Conservation (phyloP, 2,113 vertebrate genomes). For the Gobius niger region DNA sequence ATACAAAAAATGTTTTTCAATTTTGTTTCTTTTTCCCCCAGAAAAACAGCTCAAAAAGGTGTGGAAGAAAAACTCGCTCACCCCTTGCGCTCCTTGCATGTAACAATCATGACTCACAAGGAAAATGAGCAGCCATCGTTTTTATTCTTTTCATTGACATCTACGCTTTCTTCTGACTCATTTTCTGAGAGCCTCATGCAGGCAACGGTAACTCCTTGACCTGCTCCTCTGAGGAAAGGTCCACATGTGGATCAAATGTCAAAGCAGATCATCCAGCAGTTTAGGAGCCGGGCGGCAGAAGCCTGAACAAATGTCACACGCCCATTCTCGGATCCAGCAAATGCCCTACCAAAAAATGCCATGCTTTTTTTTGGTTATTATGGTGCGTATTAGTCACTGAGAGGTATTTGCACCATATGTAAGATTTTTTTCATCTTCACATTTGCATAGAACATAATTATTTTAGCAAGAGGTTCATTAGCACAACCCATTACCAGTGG, state of each 20-base stretch:
- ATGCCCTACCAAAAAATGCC: not conserved
- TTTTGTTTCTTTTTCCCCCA: no score
- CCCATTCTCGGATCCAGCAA: not conserved
- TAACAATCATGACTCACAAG: constrained; percentile 29
- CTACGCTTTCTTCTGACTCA: constrained; percentile 2
- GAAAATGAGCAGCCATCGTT: constrained; percentile 8
- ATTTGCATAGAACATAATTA: no score
- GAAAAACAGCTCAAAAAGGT: no score
- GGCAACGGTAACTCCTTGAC: not conserved
- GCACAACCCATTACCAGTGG: not conserved
- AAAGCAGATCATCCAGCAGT: constrained; percentile 6
- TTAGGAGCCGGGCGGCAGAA: constrained; percentile 1
- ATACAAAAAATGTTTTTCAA: no score
- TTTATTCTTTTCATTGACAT: constrained; percentile 9
- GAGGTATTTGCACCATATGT: no score
- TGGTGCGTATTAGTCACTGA: no score
- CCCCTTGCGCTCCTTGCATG: constrained; percentile 4
- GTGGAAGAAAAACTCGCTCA: no score
- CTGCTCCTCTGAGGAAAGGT: not conserved
- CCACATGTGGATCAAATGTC: constrained; percentile 32
- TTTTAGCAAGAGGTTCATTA: not conserved
- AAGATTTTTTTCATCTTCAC: no score
- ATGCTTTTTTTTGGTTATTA: not conserved
- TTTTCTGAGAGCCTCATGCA: not conserved
- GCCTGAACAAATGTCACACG: constrained; percentile 4